These are phyloP conservation scores for Lagopus muta DNA, from an alignment of 2,113 vertebrate species.

Conservation along the genomic window DNA sequence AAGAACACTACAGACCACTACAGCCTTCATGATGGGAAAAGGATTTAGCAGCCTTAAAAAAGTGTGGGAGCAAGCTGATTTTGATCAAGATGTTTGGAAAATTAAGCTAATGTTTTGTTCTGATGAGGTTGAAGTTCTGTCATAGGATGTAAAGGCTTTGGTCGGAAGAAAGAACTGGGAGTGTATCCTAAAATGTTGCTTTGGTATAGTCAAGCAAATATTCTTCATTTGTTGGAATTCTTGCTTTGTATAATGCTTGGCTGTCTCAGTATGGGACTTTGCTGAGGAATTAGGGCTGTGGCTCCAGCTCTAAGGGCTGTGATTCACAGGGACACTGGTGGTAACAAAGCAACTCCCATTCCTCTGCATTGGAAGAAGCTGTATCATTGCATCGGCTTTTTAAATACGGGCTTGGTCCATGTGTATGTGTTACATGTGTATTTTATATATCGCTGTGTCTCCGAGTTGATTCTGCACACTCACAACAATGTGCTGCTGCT, in stretches of 20 bases:
- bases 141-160: background rate
- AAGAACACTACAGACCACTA: background rate
- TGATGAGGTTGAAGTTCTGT: background rate
- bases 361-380: background rate
- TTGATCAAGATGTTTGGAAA: slow-evolving; percentile 32
- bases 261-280: slow-evolving; percentile 14
- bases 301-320: background rate
- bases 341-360: slow-evolving; percentile 22
- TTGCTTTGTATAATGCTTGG: background rate
- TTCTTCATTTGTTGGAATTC: slow-evolving; percentile 10
- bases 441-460: background rate
- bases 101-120: slow-evolving; percentile 1
- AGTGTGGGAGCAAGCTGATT: background rate
- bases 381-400: background rate
- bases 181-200: background rate
- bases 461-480: slow-evolving; percentile 4
- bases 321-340: background rate
- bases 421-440: background rate
- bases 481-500: background rate
- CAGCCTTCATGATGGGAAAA: background rate
- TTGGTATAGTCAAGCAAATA: background rate
- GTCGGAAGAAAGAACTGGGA: background rate
- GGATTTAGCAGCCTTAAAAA: background rate
- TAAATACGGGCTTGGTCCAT: background rate
- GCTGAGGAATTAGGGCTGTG: slow-evolving; percentile 10